Evolutionary conservation across 2,797 vertebrate species (phyloP).

Genomic region (Clarias platycephalus): DNA sequence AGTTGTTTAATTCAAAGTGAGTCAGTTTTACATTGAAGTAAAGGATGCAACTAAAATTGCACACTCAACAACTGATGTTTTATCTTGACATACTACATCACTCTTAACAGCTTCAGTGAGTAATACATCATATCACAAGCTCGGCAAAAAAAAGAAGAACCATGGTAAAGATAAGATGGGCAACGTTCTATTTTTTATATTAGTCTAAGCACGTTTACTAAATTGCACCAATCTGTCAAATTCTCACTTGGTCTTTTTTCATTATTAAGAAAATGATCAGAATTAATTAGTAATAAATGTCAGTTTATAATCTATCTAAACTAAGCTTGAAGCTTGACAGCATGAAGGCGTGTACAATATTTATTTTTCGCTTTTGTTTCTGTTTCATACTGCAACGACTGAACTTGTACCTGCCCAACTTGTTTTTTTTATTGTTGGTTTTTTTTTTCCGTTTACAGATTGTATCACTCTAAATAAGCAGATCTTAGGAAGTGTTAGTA

Average conservation of each 20-base stretch:
- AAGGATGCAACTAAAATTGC: constrained; percentile 1
- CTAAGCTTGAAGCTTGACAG: not conserved
- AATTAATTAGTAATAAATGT: not conserved
- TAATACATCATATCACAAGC: constrained; percentile 8
- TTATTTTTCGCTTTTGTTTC: not conserved
- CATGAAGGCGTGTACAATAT: not conserved
- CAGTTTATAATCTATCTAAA: not conserved
- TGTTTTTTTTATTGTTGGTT: constrained; percentile 7
- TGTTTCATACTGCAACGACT: not conserved
- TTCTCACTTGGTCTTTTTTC: not conserved
- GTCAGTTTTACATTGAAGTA: constrained; percentile 14
- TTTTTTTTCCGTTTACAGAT: not conserved
- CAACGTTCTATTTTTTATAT: not conserved
- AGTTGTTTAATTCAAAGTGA: constrained; percentile 38
- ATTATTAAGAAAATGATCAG: not conserved
- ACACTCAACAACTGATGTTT: constrained; percentile 13
- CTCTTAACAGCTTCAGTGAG: constrained; percentile 5
- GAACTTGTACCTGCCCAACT: constrained; percentile 4
- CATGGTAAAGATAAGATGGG: not conserved
- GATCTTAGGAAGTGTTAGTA: no score
- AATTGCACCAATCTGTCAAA: not conserved
- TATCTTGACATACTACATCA: constrained; percentile 10
- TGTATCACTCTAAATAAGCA: not conserved
- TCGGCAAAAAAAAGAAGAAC: not conserved
- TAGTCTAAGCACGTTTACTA: no score